Conservation (phyloP, 2,113 vertebrate species). For the Baryphthengus martii region DNA sequence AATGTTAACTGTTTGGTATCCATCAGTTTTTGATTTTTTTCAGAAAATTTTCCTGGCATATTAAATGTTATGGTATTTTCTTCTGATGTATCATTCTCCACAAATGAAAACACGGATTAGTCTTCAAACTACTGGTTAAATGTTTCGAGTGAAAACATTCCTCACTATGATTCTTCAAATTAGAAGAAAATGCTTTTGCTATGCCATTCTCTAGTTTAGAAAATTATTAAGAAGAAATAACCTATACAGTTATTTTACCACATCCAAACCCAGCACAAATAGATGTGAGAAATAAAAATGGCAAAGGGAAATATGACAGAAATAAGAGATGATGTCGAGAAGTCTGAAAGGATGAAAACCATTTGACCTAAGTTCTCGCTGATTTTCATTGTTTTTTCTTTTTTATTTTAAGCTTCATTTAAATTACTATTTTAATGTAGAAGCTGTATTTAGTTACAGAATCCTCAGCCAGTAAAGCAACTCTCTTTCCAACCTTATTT, state of each 20-base stretch:
- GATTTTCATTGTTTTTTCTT: background rate
- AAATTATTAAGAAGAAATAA: background rate
- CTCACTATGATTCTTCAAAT: background rate
- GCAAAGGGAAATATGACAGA: background rate
- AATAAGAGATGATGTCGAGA: background rate
- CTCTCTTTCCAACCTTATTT: background rate
- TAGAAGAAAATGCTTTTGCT: background rate
- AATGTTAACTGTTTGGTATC: constrained; percentile 21
- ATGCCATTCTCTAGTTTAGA: background rate
- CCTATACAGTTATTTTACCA: background rate
- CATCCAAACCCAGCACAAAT: background rate
- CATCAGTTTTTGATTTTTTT: background rate
- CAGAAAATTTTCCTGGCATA: background rate
- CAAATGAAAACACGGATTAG: background rate
- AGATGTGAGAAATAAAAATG: background rate
- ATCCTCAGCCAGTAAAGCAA: background rate
- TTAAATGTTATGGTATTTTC: background rate
- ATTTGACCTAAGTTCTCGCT: background rate
- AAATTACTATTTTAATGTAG: background rate
- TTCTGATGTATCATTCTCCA: background rate
- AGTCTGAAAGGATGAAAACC: background rate
- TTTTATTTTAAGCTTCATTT: background rate
- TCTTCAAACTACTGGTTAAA: background rate
- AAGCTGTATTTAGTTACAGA: background rate
- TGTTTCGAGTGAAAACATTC: background rate